Evolutionary conservation across 2,113 vertebrate genomes (phyloP), one percentile per base, ranked within the genome.

Genomic region (Gymnocephalus cernua): DNA sequence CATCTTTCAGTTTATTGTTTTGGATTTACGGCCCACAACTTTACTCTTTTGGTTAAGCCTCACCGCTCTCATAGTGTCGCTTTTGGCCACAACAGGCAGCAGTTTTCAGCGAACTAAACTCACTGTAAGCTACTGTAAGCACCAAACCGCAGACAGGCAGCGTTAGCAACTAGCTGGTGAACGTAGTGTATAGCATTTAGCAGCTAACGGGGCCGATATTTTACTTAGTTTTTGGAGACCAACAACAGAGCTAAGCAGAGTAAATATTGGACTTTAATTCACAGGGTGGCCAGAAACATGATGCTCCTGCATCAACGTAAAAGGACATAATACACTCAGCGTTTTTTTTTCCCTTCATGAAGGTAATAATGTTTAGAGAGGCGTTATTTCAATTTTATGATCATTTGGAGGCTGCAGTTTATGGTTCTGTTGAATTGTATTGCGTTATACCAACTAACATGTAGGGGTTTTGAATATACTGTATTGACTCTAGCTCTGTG

Each of bases 401-500:
- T 62, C 19, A n/a, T 62, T 6, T 63, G 44, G 63, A 63, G 62
- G 29, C 6, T 64, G 32, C 11, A 38, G 32, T 13, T 62, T 38
- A 35, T 62, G 4, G 10, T 38, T 4, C 19, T 1, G 4, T 56
- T 56, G n/a, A 56, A 6, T 56, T 14, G 50, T 51, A 25, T n/a
- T 15, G 21, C 5, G 0, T 41, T 41, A 41, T 62, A 14, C 21
- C 21, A 11, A 44, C 38, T 41, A 41, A 41, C 41, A 58, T 15
- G 23, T 57, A 29, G 23, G n/a, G 1, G 19, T 64, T 80, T 71
- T 63, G 27, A 19, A 59, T 63, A 41, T 11, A 32, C 68, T 59
- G 45, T 35, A 54, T 35, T 45, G 73, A 47, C 50, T 65, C 14
- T 12, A 4, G 18, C 27, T 62, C 67, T 75, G 74, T 77, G 74